These are phyloP conservation scores for Betta splendens DNA, from an alignment of 2,797 vertebrate species.

Conservation along the genomic window DNA sequence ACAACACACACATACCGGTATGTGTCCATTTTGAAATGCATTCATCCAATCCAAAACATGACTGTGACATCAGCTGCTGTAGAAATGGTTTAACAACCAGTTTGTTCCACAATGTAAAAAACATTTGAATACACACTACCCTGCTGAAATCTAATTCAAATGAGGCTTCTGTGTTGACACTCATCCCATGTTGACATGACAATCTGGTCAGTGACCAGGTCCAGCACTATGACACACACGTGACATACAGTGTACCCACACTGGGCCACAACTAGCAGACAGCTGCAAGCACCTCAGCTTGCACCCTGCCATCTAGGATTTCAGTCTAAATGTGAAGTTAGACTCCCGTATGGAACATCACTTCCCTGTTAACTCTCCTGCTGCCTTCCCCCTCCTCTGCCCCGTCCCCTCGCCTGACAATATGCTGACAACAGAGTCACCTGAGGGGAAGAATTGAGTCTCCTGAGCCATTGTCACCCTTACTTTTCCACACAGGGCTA, in stretches of 20 bases:
- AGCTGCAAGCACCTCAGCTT: conserved; percentile 59
- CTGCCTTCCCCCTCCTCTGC: conserved; percentile 16
- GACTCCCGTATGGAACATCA: conserved; percentile 59
- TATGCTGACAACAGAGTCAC: conserved; percentile 60
- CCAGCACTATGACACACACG: conserved; percentile 52
- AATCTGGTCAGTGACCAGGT: conserved; percentile 55
- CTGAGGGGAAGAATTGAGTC: conserved; percentile 47
- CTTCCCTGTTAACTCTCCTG: conserved; percentile 45
- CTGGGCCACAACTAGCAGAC: conserved; percentile 63
- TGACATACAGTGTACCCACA: conserved; percentile 62
- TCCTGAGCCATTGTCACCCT: conserved; percentile 59
- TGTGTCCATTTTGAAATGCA: no score
- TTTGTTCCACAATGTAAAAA: no score
- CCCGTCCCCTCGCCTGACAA: conserved; percentile 32
- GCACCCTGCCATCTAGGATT: conserved; percentile 34
- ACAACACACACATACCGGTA: no score
- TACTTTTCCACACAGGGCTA: conserved; percentile 45
- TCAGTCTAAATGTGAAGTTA: conserved; percentile 45
- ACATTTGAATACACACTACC: no score
- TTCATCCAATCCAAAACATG: no score
- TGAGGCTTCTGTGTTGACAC: conserved; percentile 23
- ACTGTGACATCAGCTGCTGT: no score
- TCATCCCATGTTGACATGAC: conserved; percentile 41
- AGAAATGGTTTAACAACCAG: no score
- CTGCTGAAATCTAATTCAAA: conserved; percentile 5